phyloP scores from a whole-genome alignment of 2,113 vertebrate genomes.

The Elephantulus edwardii region DNA sequence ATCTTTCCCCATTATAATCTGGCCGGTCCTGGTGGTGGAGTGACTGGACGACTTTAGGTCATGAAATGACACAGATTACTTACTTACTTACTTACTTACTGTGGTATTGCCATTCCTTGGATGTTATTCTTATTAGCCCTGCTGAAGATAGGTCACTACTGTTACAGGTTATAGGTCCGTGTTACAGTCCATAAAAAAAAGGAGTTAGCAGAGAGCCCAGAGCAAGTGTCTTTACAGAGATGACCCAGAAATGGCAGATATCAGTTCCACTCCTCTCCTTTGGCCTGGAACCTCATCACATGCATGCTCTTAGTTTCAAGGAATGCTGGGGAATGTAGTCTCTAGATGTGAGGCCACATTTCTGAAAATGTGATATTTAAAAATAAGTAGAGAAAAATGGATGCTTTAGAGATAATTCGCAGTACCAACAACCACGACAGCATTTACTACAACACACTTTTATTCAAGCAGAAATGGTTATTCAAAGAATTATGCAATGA shows the following conservation, averaged over 20 bases:
- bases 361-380: background rate
- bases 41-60: background rate
- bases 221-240: constrained; percentile 22
- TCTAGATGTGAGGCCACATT: background rate
- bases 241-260: constrained; percentile 18
- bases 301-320: background rate
- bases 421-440: background rate
- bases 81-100: background rate
- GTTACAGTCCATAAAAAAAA: background rate
- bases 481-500: constrained; percentile 15
- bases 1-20: background rate
- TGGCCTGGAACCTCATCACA: background rate
- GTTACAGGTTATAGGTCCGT: no score
- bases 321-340: constrained; percentile 35
- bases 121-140: background rate
- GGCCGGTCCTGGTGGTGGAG: background rate
- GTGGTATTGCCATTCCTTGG: background rate
- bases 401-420: background rate
- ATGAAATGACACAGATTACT: background rate
- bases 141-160: background rate
- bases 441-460: background rate
- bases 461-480: background rate
- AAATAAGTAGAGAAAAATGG: background rate
- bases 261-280: background rate
- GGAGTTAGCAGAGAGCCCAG: background rate